These are phyloP conservation scores for Xiphias gladius DNA, from an alignment of 2,113 vertebrate genomes.

Conservation along the genomic window DNA sequence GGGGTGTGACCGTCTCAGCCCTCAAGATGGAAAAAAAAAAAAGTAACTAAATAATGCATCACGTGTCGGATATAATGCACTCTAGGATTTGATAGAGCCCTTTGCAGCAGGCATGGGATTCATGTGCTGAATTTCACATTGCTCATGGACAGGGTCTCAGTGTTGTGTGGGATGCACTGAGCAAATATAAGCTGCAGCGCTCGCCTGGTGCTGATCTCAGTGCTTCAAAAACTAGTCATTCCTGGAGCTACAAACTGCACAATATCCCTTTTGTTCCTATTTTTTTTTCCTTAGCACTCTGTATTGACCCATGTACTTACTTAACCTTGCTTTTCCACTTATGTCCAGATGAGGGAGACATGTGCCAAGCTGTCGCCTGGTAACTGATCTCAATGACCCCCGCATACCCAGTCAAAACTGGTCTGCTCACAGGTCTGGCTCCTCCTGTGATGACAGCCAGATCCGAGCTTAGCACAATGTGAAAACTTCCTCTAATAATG, in stretches of 20 bases:
- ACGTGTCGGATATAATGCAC: constrained; percentile 74
- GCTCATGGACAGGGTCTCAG: constrained; percentile 45
- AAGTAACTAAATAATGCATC: constrained; percentile 81
- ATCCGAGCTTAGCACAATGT: constrained; percentile 21
- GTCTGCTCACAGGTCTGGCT: constrained; percentile 69
- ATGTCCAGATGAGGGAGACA: constrained; percentile 83
- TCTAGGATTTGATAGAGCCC: constrained; percentile 61
- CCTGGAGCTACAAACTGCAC: constrained; percentile 50
- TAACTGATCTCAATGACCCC: constrained; percentile 81
- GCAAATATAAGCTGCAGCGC: constrained; percentile 36
- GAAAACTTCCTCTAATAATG: constrained; percentile 28
- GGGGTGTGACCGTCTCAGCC: constrained; percentile 81
- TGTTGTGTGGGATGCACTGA: constrained; percentile 27
- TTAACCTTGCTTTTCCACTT: constrained; percentile 85
- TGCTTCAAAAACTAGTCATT: constrained; percentile 55
- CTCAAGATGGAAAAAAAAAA: constrained; percentile 76
- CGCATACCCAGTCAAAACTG: constrained; percentile 73
- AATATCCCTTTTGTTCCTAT: constrained; percentile 69
- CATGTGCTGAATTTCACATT: constrained; percentile 49
- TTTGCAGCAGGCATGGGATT: constrained; percentile 48
- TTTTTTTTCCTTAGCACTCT: constrained; percentile 47
- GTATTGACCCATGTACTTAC: constrained; percentile 83
- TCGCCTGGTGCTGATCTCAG: constrained; percentile 44
- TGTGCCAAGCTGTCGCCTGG: constrained; percentile 77
- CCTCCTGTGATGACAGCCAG: constrained; percentile 44